A percentile compares a stretch with the other conserved stretches of the same genome.
phyloP scores from a whole-genome alignment of 2,888 invertebrate genomes.

The Cenopis cana region DNA sequence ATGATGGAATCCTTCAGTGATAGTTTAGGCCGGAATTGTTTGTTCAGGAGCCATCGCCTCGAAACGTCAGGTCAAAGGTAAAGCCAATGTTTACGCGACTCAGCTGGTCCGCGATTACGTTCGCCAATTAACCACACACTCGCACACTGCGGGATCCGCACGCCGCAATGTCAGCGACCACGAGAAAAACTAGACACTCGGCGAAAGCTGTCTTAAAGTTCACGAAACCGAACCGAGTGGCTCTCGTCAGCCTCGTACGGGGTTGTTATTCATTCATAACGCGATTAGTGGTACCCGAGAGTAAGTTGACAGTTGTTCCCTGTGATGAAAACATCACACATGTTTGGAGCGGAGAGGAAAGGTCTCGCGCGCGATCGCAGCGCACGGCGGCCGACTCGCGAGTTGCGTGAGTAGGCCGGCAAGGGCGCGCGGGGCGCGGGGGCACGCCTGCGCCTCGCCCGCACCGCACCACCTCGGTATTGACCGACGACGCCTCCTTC shows the following conservation, averaged over 20 bases:
- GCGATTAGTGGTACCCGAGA: slow-evolving; percentile 56
- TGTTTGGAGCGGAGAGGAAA: slow-evolving; percentile 70
- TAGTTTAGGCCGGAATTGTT: slow-evolving; percentile 60
- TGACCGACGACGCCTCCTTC: slow-evolving; percentile 84
- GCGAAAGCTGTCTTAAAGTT: slow-evolving; percentile 70
- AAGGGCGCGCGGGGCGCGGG: slow-evolving; percentile 57
- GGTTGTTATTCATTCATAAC: slow-evolving; percentile 69
- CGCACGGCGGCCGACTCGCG: slow-evolving; percentile 82
- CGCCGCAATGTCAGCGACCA: slow-evolving; percentile 84
- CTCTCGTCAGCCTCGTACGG: slow-evolving; percentile 52
- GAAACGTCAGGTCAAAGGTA: slow-evolving; percentile 62
- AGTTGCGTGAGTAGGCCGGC: slow-evolving; percentile 78
- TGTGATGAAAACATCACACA: slow-evolving; percentile 83
- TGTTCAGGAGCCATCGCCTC: slow-evolving; percentile 69
- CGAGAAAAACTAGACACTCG: slow-evolving; percentile 78
- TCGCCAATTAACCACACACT: slow-evolving; percentile 83
- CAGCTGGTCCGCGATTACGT: slow-evolving; percentile 77
- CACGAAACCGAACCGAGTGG: slow-evolving; percentile 53
- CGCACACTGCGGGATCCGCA: slow-evolving; percentile 83
- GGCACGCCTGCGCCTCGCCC: slow-evolving; percentile 78
- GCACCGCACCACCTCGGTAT: slow-evolving; percentile 83
- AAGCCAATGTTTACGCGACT: slow-evolving; percentile 79
- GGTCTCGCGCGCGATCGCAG: slow-evolving; percentile 78
- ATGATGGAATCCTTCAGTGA: slow-evolving; percentile 65
- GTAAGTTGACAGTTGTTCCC: slow-evolving; percentile 67